Percentiles rank a stretch among this genome's conserved stretches.
These are phyloP conservation scores for Catharus bicknelli DNA, from an alignment of 2,113 vertebrate genomes.

Conservation along the genomic window DNA sequence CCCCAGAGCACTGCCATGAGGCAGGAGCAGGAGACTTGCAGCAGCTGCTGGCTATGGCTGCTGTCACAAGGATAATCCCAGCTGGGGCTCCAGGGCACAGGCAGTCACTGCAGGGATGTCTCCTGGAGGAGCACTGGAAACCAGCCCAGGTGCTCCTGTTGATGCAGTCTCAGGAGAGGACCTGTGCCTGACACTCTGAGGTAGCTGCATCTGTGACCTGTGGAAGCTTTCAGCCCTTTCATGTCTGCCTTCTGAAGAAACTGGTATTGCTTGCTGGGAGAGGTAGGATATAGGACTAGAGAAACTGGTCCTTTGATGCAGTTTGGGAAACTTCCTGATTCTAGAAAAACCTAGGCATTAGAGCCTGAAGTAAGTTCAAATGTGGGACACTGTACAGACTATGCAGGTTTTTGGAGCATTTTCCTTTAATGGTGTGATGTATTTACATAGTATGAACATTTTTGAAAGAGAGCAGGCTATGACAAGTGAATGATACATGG, in stretches of 20 bases:
- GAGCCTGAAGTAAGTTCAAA: not conserved
- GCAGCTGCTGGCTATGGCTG: not conserved
- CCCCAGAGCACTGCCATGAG: not conserved
- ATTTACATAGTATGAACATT: not conserved
- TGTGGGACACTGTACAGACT: not conserved
- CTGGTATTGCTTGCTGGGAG: not conserved
- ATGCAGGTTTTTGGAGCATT: not conserved
- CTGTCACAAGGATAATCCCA: not conserved
- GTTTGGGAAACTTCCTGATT: not conserved
- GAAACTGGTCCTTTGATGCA: not conserved
- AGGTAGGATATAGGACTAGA: not conserved
- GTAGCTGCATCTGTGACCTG: not conserved
- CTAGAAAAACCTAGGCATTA: not conserved
- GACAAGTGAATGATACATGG: not conserved
- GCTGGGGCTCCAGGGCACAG: not conserved
- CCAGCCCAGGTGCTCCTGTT: not conserved
- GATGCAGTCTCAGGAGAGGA: not conserved
- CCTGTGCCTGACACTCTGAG: not conserved
- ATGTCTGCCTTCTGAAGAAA: not conserved
- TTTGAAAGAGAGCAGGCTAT: not conserved
- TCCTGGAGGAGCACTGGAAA: not conserved
- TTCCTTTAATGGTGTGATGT: not conserved
- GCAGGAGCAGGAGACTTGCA: not conserved
- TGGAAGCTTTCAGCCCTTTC: not conserved
- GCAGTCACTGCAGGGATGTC: not conserved